These are phyloP conservation scores for Catalaphyllia jardinei DNA, from an alignment of 64 coral and sea anemone species.

Conservation along the genomic window DNA sequence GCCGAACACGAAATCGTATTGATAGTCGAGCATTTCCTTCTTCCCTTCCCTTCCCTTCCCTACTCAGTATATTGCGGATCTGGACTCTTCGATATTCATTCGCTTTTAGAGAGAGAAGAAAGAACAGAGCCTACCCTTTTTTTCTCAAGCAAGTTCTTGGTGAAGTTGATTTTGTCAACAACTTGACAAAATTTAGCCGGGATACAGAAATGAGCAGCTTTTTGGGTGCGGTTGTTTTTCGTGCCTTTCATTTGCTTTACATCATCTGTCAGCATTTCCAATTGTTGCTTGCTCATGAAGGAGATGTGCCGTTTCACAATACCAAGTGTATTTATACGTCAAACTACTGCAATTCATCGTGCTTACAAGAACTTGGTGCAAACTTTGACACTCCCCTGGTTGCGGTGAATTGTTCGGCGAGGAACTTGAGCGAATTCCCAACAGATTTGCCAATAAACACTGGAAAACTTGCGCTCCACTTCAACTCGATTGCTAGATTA, in stretches of 20 bases:
- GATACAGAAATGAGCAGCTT: no score
- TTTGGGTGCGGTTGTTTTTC: background rate
- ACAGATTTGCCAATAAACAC: slow-evolving; percentile 6
- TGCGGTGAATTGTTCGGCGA: background rate
- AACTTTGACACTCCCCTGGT: background rate
- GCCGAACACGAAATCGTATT: no score
- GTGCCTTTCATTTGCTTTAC: background rate
- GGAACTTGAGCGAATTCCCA: slow-evolving; percentile 11
- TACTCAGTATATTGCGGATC: no score
- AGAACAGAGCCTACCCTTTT: no score
- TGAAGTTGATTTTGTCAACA: no score
- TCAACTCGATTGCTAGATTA: background rate
- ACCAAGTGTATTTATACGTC: background rate
- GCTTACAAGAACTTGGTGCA: background rate
- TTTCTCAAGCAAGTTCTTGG: no score
- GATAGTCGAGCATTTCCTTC: no score
- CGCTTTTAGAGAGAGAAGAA: no score
- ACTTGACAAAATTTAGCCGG: no score
- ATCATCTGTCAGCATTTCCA: background rate
- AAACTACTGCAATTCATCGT: background rate
- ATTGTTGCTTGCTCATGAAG: background rate
- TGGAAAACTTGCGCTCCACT: background rate
- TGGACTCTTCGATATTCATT: no score
- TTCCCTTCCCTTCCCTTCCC: no score
- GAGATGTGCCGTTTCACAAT: background rate